Evolutionary conservation across 1,140 invertebrate species (phyloP), one percentile per base, ranked within the genome.

Genomic region (Chironomus striatipennis): DNA sequence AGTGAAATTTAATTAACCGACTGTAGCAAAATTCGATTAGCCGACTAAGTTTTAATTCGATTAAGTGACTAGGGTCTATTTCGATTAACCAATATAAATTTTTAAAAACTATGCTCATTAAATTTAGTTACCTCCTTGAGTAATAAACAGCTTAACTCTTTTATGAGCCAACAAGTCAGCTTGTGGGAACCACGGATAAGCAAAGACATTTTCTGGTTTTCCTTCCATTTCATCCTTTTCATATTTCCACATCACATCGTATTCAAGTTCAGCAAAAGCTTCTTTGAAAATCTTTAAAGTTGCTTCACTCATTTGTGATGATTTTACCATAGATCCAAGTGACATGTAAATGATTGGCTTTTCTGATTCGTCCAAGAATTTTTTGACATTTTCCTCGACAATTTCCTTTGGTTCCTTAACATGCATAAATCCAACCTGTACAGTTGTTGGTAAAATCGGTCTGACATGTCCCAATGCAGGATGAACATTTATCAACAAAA

Each of bases 341-440:
- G 87, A 89, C 80, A 91, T 91, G 76, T 89, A 89, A 57, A 92
- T 87, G 1, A 89, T 86, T 1, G 90, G 90, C 64, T 88, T 79
- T 15, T 80, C 77, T 0, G 88, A 85, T 43, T 83, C 81, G 75
- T 88, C 86, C 12, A 91, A 77, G 76, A 89, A 87, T 42, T 82
- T 78, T 77, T 88, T 83, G 42, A 89, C 82, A 78, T 89, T 86
- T 84, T 87, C 10, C 1, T 78, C 20, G 65, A n/a, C 15, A 17
- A 43, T 18, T 67, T 65, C 72, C 75, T 79, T 79, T 15, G 74
- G 57, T 74, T 74, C 43, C 73, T 76, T 80, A 43, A 82, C 78
- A 78, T 87, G 85, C 43, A 86, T 78, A 3, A 85, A 85, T 43
- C 83, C 83, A 73, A 87, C 78, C 75, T 83, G 79, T 8, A 87